Percentiles rank a stretch among this genome's conserved stretches.
These are phyloP conservation scores for Malurus splendens DNA, from an alignment of 2,797 vertebrate species.

Conservation along the genomic window DNA sequence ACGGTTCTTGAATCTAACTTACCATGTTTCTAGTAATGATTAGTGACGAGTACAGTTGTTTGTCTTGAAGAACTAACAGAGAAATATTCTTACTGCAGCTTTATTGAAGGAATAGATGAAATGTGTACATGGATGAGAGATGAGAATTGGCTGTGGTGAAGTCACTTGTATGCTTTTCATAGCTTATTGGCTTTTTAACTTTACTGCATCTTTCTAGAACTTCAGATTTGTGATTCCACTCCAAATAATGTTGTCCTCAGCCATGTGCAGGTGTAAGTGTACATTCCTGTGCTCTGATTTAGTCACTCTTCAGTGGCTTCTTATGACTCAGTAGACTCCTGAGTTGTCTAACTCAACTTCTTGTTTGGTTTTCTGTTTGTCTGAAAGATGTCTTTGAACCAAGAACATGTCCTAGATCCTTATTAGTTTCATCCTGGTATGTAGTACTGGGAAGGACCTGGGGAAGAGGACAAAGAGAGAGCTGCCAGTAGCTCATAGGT, in stretches of 20 bases:
- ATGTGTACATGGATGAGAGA: fast-evolving
- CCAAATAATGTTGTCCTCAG: background rate
- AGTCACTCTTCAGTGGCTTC: background rate
- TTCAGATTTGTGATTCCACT: background rate
- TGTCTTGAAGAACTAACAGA: background rate
- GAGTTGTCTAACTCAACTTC: background rate
- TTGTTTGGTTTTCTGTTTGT: background rate
- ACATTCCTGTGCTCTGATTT: background rate
- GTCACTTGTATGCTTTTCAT: background rate
- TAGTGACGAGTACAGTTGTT: background rate
- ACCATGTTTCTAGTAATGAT: background rate
- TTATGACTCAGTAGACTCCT: background rate
- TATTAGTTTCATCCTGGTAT: background rate
- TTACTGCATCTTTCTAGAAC: background rate
- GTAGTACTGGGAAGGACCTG: background rate
- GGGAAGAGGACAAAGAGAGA: background rate
- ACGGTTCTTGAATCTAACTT: background rate
- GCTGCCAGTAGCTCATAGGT: background rate
- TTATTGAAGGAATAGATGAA: background rate
- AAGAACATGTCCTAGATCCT: background rate
- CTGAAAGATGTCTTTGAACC: background rate
- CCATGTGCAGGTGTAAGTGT: background rate
- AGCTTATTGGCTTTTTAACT: background rate
- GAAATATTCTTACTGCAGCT: background rate
- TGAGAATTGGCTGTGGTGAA: background rate